These are phyloP conservation scores for Luscinia luscinia DNA, from an alignment of 2,797 vertebrate genomes.

Conservation along the genomic window DNA sequence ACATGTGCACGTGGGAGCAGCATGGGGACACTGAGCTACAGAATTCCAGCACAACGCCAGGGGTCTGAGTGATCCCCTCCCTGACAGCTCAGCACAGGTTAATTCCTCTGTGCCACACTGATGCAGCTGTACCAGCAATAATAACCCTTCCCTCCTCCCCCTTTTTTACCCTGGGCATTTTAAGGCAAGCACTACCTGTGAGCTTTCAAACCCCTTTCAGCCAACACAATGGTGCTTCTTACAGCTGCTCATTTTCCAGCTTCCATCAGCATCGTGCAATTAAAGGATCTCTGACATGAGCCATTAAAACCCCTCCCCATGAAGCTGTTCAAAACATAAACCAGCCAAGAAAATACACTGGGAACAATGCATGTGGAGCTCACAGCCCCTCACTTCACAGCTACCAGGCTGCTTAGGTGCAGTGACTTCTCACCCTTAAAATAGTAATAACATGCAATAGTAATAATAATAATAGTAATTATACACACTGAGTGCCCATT, in stretches of 20 bases:
- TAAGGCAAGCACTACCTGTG: background rate
- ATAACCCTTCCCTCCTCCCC: background rate
- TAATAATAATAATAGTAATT: background rate
- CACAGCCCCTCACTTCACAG: background rate
- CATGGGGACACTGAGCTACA: fast-evolving
- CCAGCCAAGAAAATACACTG: background rate
- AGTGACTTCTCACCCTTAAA: background rate
- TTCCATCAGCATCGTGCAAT: background rate
- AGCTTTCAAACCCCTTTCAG: background rate
- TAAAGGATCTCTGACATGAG: background rate
- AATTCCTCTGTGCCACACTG: background rate
- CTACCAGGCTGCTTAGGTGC: background rate
- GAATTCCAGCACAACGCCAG: background rate
- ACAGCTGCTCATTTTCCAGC: background rate
- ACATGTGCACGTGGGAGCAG: background rate
- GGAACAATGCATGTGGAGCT: fast-evolving
- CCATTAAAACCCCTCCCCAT: background rate
- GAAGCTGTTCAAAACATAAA: background rate
- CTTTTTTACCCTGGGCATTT: background rate
- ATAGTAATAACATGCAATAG: background rate
- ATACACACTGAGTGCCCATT: background rate
- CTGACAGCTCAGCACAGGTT: background rate
- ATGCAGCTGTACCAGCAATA: background rate
- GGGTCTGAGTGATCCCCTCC: background rate
- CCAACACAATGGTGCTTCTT: background rate